Conservation (phyloP, 2,113 vertebrate species). For the Athene cunicularia region DNA sequence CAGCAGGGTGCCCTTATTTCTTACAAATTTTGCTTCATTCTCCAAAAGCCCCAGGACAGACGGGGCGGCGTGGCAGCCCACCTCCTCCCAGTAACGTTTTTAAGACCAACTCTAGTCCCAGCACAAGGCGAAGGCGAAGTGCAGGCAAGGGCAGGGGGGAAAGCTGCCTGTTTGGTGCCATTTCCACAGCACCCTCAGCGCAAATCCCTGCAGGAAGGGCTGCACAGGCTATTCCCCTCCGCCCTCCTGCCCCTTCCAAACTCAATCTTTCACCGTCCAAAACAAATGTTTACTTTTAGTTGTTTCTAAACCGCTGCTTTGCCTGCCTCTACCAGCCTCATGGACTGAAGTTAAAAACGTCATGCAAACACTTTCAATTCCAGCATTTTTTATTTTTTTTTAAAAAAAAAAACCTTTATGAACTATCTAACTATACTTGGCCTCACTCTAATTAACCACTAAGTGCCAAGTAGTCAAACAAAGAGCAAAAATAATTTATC, state of each 20-base stretch:
- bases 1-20: accelerated
- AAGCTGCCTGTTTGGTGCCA: neutral
- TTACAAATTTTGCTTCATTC: neutral
- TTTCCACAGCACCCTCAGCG: neutral
- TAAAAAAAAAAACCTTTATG: neutral
- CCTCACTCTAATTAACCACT: neutral
- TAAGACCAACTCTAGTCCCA: neutral
- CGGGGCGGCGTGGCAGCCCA: neutral
- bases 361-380: neutral
- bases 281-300: neutral
- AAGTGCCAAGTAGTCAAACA: neutral
- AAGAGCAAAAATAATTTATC: neutral
- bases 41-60: neutral
- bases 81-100: neutral
- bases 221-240: neutral
- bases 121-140: neutral
- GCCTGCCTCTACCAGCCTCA: neutral
- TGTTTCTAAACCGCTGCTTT: neutral
- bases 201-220: neutral
- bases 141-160: accelerated
- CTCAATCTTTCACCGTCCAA: neutral
- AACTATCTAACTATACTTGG: neutral
- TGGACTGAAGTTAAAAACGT: neutral
- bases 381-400: neutral
- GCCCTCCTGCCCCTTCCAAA: neutral